Percentiles rank a stretch among this genome's conserved stretches.
Evolutionary conservation across 2,113 vertebrate species (phyloP).

Genomic region (Ovibos moschatus): DNA sequence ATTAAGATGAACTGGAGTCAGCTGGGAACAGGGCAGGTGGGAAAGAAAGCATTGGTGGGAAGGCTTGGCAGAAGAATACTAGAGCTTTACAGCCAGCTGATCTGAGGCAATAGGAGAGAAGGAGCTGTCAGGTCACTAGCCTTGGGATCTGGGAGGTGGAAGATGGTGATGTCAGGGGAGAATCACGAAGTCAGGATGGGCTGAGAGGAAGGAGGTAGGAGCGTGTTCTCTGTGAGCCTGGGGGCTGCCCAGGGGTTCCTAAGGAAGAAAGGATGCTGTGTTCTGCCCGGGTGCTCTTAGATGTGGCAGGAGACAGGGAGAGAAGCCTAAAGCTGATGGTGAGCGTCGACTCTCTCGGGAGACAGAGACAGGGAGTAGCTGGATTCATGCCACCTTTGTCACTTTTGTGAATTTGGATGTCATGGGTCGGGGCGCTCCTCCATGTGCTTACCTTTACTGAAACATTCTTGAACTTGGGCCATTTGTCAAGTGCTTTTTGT

Average conservation of each 20-base stretch:
- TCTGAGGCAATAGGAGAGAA: neutral
- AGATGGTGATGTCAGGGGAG: neutral
- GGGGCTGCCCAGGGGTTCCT: neutral
- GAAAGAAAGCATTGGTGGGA: neutral
- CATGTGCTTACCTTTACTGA: neutral
- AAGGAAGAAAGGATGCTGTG: neutral
- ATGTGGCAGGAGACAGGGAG: neutral
- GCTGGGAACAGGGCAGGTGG: neutral
- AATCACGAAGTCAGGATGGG: neutral
- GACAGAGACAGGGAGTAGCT: neutral
- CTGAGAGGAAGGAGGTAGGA: neutral
- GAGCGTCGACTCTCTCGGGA: neutral
- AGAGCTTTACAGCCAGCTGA: neutral
- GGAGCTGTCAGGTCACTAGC: neutral
- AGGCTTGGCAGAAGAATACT: neutral
- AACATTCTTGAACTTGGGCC: no score
- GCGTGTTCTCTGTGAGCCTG: fast-evolving
- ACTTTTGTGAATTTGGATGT: neutral
- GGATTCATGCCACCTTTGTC: neutral
- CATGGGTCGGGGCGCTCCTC: no score
- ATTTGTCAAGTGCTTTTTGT: neutral
- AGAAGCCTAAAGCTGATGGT: neutral
- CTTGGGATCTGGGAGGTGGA: neutral
- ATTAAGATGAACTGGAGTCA: neutral
- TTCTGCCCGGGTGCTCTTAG: neutral